Base-by-base conservation (phyloP, 2,113 vertebrate genomes). In the Tiliqua scincoides region DNA sequence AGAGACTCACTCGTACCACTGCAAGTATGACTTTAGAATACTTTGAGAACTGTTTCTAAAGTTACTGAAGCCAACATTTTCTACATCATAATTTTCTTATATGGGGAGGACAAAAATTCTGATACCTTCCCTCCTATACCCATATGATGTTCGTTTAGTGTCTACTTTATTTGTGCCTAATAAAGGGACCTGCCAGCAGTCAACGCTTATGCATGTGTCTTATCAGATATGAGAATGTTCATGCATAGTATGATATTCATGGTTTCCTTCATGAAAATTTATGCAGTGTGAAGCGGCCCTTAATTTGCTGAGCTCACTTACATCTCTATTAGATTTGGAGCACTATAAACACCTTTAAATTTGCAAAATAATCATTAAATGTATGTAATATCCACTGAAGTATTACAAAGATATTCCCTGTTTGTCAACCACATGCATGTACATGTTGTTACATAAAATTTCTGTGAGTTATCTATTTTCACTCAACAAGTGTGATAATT, bases 401-500 rank as follows among this genome's bases (percentile, higher is more conserved):
- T 63, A 84, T 21, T 48, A 63, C 68, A 4, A 59, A 83, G 52
- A 21, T 23, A 72, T 57, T 30, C 11, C 43, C 30, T 75, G 82
- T 84, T 91, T 91, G 80, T 75, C 35, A 77, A 37, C 54, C 82
- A 75, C 37, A 52, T 84, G 82, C 82, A 84, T 84, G 59, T 84
- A 48, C 12, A n/a, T 84, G 82, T 74, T 65, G 72, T 75, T 65
- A 59, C 81, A 30, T 82, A 84, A 43, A 52, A 85, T 89, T 89
- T 82, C 25, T 91, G 65, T 88, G 23, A 35, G 74, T 52, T 88
- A 21, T 32, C 59, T 90, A 76, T 84, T 93, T 89, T 93, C 85
- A 79, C 37, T 85, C 86, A 75, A 40, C n/a, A 88, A 88, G 84
- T 91, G 48, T 48, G 12, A 70, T 32, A 90, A 93, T 67, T 82